Percentiles rank a stretch among this genome's conserved stretches.
Evolutionary conservation across 1,140 invertebrate genomes (phyloP).

Genomic region (Homalodisca vitripennis): DNA sequence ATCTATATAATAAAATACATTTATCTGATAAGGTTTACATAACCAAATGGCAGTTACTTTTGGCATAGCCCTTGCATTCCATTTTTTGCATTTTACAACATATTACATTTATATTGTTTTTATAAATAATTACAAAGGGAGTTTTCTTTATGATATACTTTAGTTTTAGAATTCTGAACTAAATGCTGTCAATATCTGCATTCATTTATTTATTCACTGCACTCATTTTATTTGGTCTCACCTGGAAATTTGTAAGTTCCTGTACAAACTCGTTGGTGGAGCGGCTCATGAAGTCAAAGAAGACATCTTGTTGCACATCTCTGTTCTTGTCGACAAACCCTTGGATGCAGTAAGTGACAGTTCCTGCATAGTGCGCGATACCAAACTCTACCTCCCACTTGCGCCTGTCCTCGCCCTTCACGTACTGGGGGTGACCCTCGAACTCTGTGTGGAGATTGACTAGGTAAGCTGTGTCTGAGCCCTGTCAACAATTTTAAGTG

Average conservation of each 20-base stretch:
- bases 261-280: slow-evolving; percentile 86
- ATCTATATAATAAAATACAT: too few species aligned
- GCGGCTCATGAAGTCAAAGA: slow-evolving; percentile 88
- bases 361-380: slow-evolving; percentile 92
- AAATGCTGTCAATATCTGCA: neutral
- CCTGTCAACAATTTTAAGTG: too few species aligned
- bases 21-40: too few species aligned
- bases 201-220: neutral
- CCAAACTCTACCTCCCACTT: slow-evolving; percentile 92
- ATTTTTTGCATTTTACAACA: too few species aligned
- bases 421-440: slow-evolving; percentile 79
- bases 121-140: too few species aligned
- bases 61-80: too few species aligned
- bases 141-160: too few species aligned
- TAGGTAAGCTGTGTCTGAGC: slow-evolving; percentile 86
- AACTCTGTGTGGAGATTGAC: slow-evolving; percentile 90
- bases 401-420: slow-evolving; percentile 82
- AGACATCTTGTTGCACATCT: slow-evolving; percentile 91
- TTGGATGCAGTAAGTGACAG: slow-evolving; percentile 86
- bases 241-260: slow-evolving; percentile 84
- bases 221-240: slow-evolving; percentile 27
- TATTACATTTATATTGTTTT: too few species aligned
- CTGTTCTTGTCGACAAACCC: slow-evolving; percentile 98
- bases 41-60: too few species aligned
- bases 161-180: too few species aligned